Evolutionary conservation across 1,140 invertebrate genomes (phyloP), one percentile per base, ranked within the genome.

Genomic region (Drosophila triauraria): DNA sequence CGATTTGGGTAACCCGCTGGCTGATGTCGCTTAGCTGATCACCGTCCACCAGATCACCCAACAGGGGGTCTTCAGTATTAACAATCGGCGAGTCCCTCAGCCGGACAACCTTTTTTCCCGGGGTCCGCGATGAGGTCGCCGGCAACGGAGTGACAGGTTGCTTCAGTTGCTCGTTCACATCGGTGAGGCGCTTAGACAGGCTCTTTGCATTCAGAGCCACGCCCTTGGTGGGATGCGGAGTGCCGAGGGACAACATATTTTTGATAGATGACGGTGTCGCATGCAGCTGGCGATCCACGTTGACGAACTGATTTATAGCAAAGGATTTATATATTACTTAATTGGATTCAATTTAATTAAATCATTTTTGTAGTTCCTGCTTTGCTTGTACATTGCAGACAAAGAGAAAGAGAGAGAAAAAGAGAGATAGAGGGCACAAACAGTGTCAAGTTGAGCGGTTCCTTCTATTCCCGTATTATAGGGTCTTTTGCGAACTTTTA

Each of bases 191-290:
- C 7, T 23, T 50, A n/a, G 32, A 8, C 9, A 80, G 59, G 0
- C 1, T 3, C 35, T 38, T 48, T 6, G 44, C 63, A 51, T 63
- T 68, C 1, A 80, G 5, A 2, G 38, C 78, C 3, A 63, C 40
- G 7, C 30, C 44, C 3, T 80, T 80, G 3, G 0, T 38, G 0
- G 78, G 78, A 69, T 80, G 78, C 8, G 78, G 78, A 9, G 78
- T 80, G 12, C 70, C 78, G 7, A 58, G 7, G 17, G 59, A 35
- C 23, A 70, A 10, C 4, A 32, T 9, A 2, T 40, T 17, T 9
- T 35, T 54, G 1, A 2, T 2, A 30, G n/a, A 20, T 27, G 25
- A 40, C 10, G 3, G 2, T 6, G 30, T n/a, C 13, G 0, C 1
- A 3, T 4, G 0, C 7, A 54, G 3, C 32, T 8, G 32, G 8